Base-by-base conservation (phyloP, 2,797 vertebrate genomes). In the Paguma larvata region DNA sequence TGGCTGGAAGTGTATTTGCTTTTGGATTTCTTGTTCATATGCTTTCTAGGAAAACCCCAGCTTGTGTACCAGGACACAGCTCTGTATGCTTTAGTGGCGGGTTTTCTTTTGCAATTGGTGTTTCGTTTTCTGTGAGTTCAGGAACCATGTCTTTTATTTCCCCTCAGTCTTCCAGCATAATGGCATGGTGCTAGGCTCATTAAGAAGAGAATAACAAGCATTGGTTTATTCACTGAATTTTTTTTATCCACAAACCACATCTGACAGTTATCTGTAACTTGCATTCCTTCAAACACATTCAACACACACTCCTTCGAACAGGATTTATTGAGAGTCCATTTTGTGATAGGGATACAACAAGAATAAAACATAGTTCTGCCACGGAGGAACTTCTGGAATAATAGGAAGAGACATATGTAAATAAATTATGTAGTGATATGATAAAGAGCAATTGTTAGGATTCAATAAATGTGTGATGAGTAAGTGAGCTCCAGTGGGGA, bases 71-170 rank as follows among this genome's bases (percentile, higher is more conserved):
- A 75, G 67, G 9, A 68, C 3, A 67, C 5, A 73, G 19, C 5
- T 89, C 23, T 85, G 3, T 62, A 23, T 92, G 79, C 65, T 53
- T 85, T 53, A 38, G 15, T 67, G 87, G 88, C 21, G 59, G 41
- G 78, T 83, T 86, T 84, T 15, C 44, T 91, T 84, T 63, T 32
- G 44, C 73, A 63, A 15, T 63, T 91, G 72, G 25, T 67, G 12
- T 75, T 89, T 91, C 38, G 53, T 85, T 41, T n/a, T 94, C 91
- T 53, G 34, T 83, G 38, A 87, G 15, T 16, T 88, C 32, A 89
- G 62, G 15, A 70, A 80, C 18, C 53, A 44, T 59, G 13, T 67
- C 14, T 85, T 79, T 19, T 48, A 16, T 80, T 80, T 30, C 46
- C 56, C 6, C 10, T 63, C 18, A 51, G 1, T 53, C 68, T 91